Conservation (phyloP, 2,113 vertebrate species). For the Saguinus midas region DNA sequence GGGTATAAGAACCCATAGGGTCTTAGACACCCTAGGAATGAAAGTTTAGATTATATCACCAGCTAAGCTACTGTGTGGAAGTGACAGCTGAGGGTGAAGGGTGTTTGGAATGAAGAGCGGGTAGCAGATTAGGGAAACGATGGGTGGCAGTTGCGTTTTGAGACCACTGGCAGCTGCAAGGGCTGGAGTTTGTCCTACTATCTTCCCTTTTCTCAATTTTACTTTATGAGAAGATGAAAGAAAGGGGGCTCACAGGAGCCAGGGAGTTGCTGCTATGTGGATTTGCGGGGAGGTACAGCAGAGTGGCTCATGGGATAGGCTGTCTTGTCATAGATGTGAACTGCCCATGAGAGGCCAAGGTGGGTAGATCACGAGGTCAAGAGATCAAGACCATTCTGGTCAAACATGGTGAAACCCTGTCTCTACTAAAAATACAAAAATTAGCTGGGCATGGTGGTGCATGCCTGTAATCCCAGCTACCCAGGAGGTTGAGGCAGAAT, state of each 20-base stretch:
- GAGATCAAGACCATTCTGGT: too few relatives aligned
- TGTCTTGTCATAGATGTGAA: neutral
- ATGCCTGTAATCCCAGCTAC: too few relatives aligned
- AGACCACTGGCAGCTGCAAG: too few relatives aligned
- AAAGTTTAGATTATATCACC: neutral
- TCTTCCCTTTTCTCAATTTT: neutral
- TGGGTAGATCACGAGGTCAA: too few relatives aligned
- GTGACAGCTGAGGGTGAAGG: neutral
- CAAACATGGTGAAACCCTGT: too few relatives aligned
- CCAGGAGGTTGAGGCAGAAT: too few relatives aligned
- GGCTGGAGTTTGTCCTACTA: too few relatives aligned
- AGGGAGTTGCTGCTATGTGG: fast-evolving
- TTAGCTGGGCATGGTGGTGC: too few relatives aligned
- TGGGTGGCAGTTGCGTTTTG: neutral
- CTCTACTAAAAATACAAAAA: too few relatives aligned
- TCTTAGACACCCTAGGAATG: neutral
- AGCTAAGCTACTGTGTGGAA: neutral
- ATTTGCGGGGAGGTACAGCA: neutral
- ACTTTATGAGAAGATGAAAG: neutral
- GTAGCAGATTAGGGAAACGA: too few relatives aligned
- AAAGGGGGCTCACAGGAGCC: neutral
- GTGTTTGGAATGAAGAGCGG: neutral
- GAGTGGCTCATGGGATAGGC: fast-evolving
- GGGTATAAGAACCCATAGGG: neutral
- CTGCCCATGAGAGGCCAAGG: too few relatives aligned